These are phyloP conservation scores for Epinotia demarniana DNA, from an alignment of 2,888 invertebrate genomes.

Conservation along the genomic window DNA sequence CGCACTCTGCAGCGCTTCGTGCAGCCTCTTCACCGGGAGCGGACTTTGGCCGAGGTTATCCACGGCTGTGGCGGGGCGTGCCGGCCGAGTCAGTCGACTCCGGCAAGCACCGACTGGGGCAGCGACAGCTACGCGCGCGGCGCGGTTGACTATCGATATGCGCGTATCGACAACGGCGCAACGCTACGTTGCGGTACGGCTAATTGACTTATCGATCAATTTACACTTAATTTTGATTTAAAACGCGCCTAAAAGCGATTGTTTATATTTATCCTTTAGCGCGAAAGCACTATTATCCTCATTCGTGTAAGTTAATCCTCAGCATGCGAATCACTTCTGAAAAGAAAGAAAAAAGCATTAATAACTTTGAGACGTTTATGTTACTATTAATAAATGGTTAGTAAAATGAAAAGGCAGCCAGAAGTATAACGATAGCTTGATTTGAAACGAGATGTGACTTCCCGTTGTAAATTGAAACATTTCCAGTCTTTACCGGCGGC, in stretches of 20 bases:
- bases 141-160: conserved; percentile 72
- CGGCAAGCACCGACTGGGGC: conserved; percentile 81
- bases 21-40: conserved; percentile 85
- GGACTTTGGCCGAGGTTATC: conserved; percentile 84
- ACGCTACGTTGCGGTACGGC: conserved; percentile 61
- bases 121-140: conserved; percentile 77
- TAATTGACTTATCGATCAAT: conserved; percentile 63
- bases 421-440: conserved; percentile 49
- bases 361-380: conserved; percentile 34
- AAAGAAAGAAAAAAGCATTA: conserved; percentile 61
- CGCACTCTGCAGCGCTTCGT: conserved; percentile 85
- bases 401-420: conserved; percentile 58
- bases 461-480: conserved; percentile 56
- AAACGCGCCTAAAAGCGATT: conserved; percentile 57
- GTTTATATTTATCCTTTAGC: conserved; percentile 63
- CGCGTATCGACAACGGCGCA: conserved; percentile 68
- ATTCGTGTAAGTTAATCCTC: conserved; percentile 69
- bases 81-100: conserved; percentile 83
- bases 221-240: conserved; percentile 54
- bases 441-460: conserved; percentile 46
- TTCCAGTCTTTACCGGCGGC: conserved; percentile 55
- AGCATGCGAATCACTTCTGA: conserved; percentile 77
- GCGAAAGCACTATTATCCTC: conserved; percentile 71
- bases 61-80: conserved; percentile 83
- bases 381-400: conserved; percentile 41